Base-by-base conservation (phyloP, 2,113 vertebrate species). In the Istiophorus platypterus region DNA sequence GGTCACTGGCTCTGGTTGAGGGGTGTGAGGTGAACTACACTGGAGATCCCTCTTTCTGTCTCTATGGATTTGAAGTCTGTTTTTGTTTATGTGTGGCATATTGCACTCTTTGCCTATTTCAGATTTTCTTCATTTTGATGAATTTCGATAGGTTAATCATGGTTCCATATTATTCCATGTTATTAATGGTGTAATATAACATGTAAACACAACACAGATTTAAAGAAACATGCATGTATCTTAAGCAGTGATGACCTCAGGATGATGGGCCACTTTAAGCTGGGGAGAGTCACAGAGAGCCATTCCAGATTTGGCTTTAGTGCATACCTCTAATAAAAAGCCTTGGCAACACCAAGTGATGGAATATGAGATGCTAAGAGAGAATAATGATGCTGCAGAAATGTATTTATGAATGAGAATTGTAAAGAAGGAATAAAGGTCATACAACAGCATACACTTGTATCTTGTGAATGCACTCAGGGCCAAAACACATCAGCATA, bases 1-100 rank as follows among this genome's bases (percentile, higher is more conserved):
- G 54, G 49, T 65, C 63, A 61, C 57, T 61, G 47, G 74, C 24
- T 78, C 65, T 10, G 57, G 27, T 26, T 5, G 63, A 63, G 27
- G 24, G 10, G 59, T 41, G 24, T 65, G 56, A 27, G 49, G 11
- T 11, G 31, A 22, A 18, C 18, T 29, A 13, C 31, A 45, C 22
- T 1, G 37, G 22, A 51, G 41, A 58, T 22, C 37, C 27, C 47
- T 59, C 22, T 77, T 34, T 45, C 54, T 18, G 17, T 69, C 62
- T 37, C 20, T 12, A 39, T 39, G 4, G 41, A 34, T 65, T n/a
- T 37, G 4, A 4, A 14, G 24, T 63, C 6, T 24, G 5, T 34
- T 64, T 18, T 54, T 58, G 18, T 75, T 66, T 62, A 26, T 22
- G 20, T 31, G 2, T 26, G 24, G 18, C 26, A 13, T 49, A 54